Conservation (phyloP, 2,113 vertebrate genomes). For the Mionectes macconnelli region DNA sequence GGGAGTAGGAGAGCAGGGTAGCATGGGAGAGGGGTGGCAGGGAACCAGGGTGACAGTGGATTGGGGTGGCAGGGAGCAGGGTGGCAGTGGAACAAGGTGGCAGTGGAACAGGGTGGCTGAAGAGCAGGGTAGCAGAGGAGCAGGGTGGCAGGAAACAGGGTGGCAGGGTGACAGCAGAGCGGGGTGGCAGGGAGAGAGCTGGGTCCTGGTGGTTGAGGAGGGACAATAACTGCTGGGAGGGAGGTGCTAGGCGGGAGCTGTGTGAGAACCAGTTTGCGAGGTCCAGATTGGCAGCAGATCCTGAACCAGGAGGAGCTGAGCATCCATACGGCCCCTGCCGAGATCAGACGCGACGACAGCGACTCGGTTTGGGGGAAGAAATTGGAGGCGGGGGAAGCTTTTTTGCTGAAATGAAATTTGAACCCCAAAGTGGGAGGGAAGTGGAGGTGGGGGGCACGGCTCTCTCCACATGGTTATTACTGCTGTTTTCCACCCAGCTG, state of each 20-base stretch:
- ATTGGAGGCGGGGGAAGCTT: slow-evolving; percentile 64
- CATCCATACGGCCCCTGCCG: slow-evolving; percentile 60
- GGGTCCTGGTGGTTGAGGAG: slow-evolving; percentile 19
- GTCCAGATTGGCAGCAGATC: slow-evolving; percentile 69
- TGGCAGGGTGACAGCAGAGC: not conserved
- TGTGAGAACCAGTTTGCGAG: slow-evolving; percentile 57
- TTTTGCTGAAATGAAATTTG: slow-evolving; percentile 65
- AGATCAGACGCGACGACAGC: slow-evolving; percentile 60
- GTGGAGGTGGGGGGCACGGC: slow-evolving; percentile 64
- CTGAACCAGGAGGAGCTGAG: slow-evolving; percentile 62
- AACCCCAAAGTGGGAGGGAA: slow-evolving; percentile 67
- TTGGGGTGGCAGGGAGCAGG: too few species aligned
- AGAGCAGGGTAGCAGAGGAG: not conserved
- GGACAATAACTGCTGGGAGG: slow-evolving; percentile 36
- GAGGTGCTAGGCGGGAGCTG: slow-evolving; percentile 42
- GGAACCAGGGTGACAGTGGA: not conserved
- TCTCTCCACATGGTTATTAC: slow-evolving; percentile 61
- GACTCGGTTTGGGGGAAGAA: slow-evolving; percentile 61
- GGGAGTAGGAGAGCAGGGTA: not conserved
- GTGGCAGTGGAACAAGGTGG: not conserved
- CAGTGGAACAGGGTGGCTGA: not conserved
- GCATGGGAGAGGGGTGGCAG: not conserved
- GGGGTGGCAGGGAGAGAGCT: not conserved
- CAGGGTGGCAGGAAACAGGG: not conserved
- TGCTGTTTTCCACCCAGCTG: slow-evolving; percentile 68